Conservation (phyloP, 2,797 vertebrate species). For the Tympanoctomys barrerae region DNA sequence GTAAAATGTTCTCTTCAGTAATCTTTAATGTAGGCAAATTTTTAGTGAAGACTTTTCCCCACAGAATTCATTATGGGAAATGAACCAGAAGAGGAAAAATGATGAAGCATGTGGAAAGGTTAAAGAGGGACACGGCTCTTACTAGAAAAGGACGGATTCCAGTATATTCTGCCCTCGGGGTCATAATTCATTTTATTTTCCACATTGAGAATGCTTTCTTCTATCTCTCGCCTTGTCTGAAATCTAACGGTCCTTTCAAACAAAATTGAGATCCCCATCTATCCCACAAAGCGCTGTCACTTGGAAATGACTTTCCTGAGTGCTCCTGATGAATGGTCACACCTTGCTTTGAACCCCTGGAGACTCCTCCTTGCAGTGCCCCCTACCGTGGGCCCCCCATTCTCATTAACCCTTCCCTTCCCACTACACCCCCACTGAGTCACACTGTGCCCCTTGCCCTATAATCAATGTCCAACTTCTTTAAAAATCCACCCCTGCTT, state of each 20-base stretch:
- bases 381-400: not conserved
- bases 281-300: not conserved
- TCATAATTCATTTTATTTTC: slow-evolving; percentile 56
- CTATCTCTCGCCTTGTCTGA: slow-evolving; percentile 18
- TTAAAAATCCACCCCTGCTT: not conserved
- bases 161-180: not conserved
- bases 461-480: not conserved
- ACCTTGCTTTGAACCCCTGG: not conserved
- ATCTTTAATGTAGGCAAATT: slow-evolving; percentile 34
- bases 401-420: not conserved
- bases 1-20: not conserved
- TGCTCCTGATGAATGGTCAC: fast-evolving
- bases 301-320: not conserved
- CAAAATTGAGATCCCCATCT: slow-evolving; percentile 5
- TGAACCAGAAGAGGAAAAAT: not conserved
- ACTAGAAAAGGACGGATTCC: slow-evolving; percentile 70
- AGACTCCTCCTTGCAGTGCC: not conserved
- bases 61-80: slow-evolving; percentile 68
- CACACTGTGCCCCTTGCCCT: not conserved
- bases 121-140: slow-evolving; percentile 53
- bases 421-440: not conserved
- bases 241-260: slow-evolving; percentile 5
- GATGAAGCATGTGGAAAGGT: slow-evolving; percentile 52
- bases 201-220: not conserved
- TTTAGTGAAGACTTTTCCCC: slow-evolving; percentile 25